Evolutionary conservation across 2,888 invertebrate genomes (phyloP), one percentile per base, ranked within the genome.

Genomic region (Cryptocephalus primarius): DNA sequence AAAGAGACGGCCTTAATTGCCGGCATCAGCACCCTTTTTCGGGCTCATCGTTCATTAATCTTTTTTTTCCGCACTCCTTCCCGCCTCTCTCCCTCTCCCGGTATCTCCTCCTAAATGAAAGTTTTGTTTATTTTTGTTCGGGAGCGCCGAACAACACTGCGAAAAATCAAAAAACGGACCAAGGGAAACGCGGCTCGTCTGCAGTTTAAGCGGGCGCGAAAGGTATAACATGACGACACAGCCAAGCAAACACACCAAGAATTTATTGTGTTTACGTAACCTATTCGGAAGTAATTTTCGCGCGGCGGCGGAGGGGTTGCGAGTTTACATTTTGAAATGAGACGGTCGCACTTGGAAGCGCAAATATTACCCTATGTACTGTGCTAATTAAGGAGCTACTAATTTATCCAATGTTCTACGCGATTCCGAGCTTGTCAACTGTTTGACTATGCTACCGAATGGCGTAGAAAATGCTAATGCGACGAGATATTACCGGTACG

Each of bases 321-420:
- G 50, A 58, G 55, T 57, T 56, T 56, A 51, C 55, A 51, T 55
- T 55, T 46, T 39, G 55, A 53, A 56, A 54, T 51, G 55, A 55
- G 54, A 54, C 50, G 46, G 47, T 47, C 53, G 51, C 50, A 48
- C 56, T 36, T 55, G 55, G 54, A 52, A 60, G 56, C 46, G 60
- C 60, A 62, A 62, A 62, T 61, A 61, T 62, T 60, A 57, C 59
- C 60, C 57, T 62, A 57, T 62, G 60, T 62, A 58, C 60, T 48
- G 50, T 58, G 55, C 60, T 62, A 62, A 62, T 62, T 61, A 61
- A 58, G 59, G 57, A 56, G 54, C 57, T 53, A 56, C 60, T 60
- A 62, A 62, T 62, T 62, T 60, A 62, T 62, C 60, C 57, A 59
- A 62, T 62, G 60, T 61, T 61, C 62, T 57, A 61, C 59, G 55